Evolutionary conservation across 2,797 vertebrate genomes (phyloP), one percentile per base, ranked within the genome.

Genomic region (Sebastes baramenuke): DNA sequence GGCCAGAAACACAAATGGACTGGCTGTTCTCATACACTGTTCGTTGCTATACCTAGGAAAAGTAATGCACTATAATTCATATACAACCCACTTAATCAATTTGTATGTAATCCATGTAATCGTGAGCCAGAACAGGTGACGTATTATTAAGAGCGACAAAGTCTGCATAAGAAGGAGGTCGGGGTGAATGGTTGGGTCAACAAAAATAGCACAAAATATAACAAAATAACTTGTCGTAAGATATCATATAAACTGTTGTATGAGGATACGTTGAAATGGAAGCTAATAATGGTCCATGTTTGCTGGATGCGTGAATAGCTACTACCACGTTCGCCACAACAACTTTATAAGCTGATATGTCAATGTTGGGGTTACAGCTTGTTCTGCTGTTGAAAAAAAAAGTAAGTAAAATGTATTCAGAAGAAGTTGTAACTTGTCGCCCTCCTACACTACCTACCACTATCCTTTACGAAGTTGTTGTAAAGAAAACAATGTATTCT

Each of bases 141-240:
- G 4, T 60, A 5, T 0, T 27, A 27, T 60, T 0, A 60, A 60
- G 27, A 30, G 16, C 4, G 2, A 0, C 5, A 14, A 14, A 42
- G 38, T 14, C 38, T 42, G 13, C 38, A 42, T 42, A 42, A 42
- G 38, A 29, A 59, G 27, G 2, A 60, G 27, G 58, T 60, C 3
- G 16, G 13, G 25, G 7, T 59, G 0, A 25, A 18, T 18, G 56
- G 8, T 2, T 30, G 58, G 27, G 27, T 20, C 16, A 42, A 32
- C 7, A 38, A 42, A 42, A 0, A 42, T 42, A 14, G 13, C 38
- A 42, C 38, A 6, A 38, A 38, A 38, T 38, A 38, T 14, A 38
- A 14, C 38, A 38, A 38, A 38, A 38, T 59, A 29, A 29, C 42
- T 16, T 46, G 0, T 56, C 24, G 24, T 58, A 27, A 14, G 24